These are phyloP conservation scores for Pygoscelis adeliae DNA, from an alignment of 2,113 vertebrate species.

Conservation along the genomic window DNA sequence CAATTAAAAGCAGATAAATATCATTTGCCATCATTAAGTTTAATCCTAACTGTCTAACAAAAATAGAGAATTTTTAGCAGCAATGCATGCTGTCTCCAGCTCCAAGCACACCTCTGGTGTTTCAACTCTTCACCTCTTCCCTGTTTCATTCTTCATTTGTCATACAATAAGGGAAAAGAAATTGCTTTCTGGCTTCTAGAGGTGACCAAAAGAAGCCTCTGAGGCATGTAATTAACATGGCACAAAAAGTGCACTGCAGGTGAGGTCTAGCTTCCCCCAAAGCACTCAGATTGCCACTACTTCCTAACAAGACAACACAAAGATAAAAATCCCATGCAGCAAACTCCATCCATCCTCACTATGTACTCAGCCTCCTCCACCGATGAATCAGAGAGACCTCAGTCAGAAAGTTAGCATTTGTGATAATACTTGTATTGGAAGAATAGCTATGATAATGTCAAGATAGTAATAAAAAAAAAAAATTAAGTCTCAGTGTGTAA, in stretches of 20 bases:
- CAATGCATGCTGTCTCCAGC: neutral
- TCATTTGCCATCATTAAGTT: neutral
- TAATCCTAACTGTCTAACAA: neutral
- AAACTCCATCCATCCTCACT: neutral
- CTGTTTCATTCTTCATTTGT: neutral
- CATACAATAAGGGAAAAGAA: neutral
- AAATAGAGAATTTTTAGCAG: neutral
- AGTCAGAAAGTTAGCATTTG: neutral
- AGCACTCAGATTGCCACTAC: neutral
- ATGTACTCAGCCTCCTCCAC: neutral
- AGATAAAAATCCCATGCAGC: neutral
- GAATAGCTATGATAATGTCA: neutral
- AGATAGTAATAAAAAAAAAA: neutral
- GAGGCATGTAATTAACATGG: conserved; percentile 14
- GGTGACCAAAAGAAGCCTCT: conserved; percentile 9
- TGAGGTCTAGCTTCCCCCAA: neutral
- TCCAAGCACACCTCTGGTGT: neutral
- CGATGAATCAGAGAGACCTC: neutral
- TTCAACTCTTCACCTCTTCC: neutral
- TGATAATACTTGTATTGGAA: neutral
- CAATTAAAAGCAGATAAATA: neutral
- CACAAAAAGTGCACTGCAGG: neutral
- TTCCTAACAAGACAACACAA: neutral
- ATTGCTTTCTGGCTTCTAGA: neutral
- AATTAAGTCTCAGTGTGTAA: neutral